Conservation (phyloP, 1,140 invertebrate genomes). For the Ostrea edulis region DNA sequence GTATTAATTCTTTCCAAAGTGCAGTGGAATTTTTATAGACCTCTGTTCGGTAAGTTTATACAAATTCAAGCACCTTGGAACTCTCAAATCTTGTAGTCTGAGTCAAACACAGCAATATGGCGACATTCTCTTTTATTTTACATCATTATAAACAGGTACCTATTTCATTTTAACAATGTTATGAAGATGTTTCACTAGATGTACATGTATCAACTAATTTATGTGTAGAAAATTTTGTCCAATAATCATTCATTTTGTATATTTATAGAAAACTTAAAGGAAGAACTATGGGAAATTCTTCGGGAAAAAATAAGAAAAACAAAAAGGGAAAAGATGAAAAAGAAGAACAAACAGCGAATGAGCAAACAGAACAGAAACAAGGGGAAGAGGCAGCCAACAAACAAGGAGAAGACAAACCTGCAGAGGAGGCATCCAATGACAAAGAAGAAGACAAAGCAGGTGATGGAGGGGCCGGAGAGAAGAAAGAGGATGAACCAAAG, state of each 20-base stretch:
- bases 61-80: background rate
- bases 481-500: background rate
- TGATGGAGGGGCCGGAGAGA: background rate
- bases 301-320: conserved; percentile 21
- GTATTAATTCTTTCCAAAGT: background rate
- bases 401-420: background rate
- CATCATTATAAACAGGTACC: no score
- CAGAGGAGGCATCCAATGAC: background rate
- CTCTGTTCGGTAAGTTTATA: background rate
- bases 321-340: background rate
- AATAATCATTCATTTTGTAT: no score
- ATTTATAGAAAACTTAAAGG: background rate
- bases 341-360: conserved; percentile 22
- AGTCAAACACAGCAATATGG: no score
- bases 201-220: no score
- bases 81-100: no score
- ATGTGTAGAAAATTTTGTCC: no score
- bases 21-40: background rate
- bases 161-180: no score
- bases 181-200: no score
- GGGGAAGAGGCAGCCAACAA: background rate
- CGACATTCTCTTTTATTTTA: no score
- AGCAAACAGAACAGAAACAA: conserved; percentile 10
- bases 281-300: conserved; percentile 16
- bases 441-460: conserved; percentile 24